Conservation (phyloP, 2,888 invertebrate genomes). For the Lycaena phlaeas region DNA sequence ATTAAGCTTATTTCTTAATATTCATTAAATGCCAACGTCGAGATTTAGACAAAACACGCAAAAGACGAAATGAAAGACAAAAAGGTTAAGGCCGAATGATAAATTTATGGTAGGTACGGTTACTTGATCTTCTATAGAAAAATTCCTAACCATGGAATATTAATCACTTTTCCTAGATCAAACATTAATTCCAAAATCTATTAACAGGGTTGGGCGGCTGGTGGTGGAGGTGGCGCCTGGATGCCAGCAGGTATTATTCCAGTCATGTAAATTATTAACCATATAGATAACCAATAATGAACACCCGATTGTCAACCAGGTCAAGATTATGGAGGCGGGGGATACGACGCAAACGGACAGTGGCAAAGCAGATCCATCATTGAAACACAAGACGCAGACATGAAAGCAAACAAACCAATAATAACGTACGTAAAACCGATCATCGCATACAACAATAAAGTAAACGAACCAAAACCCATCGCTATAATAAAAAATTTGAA, state of each 20-base stretch:
- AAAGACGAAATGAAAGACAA: too few relatives aligned
- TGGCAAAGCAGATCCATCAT: slow-evolving; percentile 59
- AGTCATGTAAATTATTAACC: slow-evolving; percentile 26
- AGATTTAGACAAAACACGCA: too few relatives aligned
- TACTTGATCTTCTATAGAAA: too few relatives aligned
- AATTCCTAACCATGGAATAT: background rate
- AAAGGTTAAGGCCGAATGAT: too few relatives aligned
- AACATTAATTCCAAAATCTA: too few relatives aligned
- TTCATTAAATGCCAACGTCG: too few relatives aligned
- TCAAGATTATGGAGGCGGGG: slow-evolving; percentile 52
- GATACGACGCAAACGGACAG: slow-evolving; percentile 61
- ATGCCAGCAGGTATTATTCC: slow-evolving; percentile 65
- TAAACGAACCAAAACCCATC: slow-evolving; percentile 17
- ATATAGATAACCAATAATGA: slow-evolving; percentile 15
- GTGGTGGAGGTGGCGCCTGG: slow-evolving; percentile 60
- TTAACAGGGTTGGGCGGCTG: slow-evolving; percentile 59
- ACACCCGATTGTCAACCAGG: too few relatives aligned
- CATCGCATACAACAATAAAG: slow-evolving; percentile 26
- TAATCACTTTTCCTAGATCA: too few relatives aligned
- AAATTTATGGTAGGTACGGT: too few relatives aligned
- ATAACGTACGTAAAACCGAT: slow-evolving; percentile 36
- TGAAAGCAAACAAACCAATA: slow-evolving; percentile 26
- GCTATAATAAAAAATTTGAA: slow-evolving; percentile 19
- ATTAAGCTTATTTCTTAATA: too few relatives aligned
- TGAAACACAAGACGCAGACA: slow-evolving; percentile 27